Conservation (phyloP, 2,888 invertebrate species). For the Mesorhabditis sp. region DNA sequence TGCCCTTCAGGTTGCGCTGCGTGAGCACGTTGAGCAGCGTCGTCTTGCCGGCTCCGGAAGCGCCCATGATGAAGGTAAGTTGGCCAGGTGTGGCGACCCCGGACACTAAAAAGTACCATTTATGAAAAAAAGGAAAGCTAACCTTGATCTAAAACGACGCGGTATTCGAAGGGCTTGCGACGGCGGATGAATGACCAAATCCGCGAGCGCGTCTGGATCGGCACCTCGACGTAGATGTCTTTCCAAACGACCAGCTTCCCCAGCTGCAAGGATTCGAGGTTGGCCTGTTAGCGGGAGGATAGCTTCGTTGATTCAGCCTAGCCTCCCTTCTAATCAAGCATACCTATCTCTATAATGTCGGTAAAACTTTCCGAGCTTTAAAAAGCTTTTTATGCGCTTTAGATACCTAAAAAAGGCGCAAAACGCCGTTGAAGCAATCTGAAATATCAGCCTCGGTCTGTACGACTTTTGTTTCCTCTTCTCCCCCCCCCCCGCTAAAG, state of each 20-base stretch:
- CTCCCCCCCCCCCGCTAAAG: no score
- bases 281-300: no score
- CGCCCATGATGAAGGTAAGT: slow-evolving; percentile 34
- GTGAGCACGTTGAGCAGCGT: slow-evolving; percentile 80
- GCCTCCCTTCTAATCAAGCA: no score
- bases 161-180: background rate
- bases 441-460: no score
- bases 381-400: no score
- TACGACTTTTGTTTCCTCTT: no score
- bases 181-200: background rate
- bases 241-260: slow-evolving; percentile 12
- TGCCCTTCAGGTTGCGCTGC: slow-evolving; percentile 63
- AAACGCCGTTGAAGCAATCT: no score
- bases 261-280: no score
- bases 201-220: background rate
- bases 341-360: no score
- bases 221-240: slow-evolving; percentile 14
- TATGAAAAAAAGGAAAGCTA: background rate
- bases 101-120: slow-evolving; percentile 13
- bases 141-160: slow-evolving; percentile 12
- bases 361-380: no score
- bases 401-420: no score
- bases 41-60: slow-evolving; percentile 81
- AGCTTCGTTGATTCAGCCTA: no score
- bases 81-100: slow-evolving; percentile 29